Base-by-base conservation (phyloP, 1,140 invertebrate genomes). In the Phymastichus coffea region DNA sequence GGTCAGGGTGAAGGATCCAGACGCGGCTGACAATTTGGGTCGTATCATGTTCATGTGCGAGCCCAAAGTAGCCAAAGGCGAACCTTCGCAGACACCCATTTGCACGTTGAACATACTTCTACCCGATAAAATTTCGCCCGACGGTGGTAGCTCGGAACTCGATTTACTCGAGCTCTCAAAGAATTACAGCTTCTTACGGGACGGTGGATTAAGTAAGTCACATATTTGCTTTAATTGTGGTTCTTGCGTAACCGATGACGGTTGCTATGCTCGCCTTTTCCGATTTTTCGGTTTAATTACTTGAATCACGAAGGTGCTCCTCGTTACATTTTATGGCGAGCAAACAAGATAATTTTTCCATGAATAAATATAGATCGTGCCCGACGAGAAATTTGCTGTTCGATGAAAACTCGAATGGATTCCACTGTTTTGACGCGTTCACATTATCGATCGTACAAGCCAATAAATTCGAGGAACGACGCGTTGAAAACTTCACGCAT, bases 31-130 rank as follows among this genome's bases (percentile, higher is more conserved):
- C 23, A 77, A 74, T 70, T 74, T 78, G 64, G 95, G 94, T 10
- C 83, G 94, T 49, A 88, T 98, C 53, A 91, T 95, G 66, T 97
- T 98, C 74, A 97, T 97, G 94, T 89, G 88, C 66, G 94, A 97
- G 76, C 91, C 93, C 1, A 95, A 93, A 81, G 88, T 90, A 67
- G 82, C 85, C 6, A 85, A 92, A 66, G 90, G 93, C 33, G 91
- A 94, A 68, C 87, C 90, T 30, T 85, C 89, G 17, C 92, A 94
- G 73, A 88, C 85, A 7, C 94, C 95, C 4, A 88, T 95, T 46
- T 97, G 95, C 76, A 96, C 93, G 47, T 80, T 98, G 30, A 95
- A 96, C 73, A 89, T 97, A 61, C 81, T 88, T 37, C 80, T 97
- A 59, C 94, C 94, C 1, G 88, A 88, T 53, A 83, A 87, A 63